These are phyloP conservation scores for Orientallactaga bullata DNA, from an alignment of 2,113 vertebrate species.

Conservation along the genomic window DNA sequence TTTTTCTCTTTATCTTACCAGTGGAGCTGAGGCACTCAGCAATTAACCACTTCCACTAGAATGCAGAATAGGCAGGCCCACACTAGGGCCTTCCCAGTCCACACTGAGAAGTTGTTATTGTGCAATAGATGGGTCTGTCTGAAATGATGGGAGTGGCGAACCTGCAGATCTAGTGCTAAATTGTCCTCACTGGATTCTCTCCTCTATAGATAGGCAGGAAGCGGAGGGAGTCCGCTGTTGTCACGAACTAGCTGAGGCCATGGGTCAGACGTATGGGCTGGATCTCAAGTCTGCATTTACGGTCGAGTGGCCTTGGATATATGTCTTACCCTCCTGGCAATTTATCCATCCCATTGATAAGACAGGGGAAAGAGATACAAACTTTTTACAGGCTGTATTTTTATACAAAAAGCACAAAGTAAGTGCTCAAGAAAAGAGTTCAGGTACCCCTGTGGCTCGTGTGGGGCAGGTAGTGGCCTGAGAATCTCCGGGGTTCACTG, in stretches of 20 bases:
- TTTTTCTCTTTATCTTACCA: not conserved
- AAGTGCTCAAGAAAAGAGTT: not conserved
- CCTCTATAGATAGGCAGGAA: not conserved
- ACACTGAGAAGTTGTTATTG: not conserved
- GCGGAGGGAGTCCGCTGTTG: not conserved
- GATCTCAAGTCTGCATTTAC: constrained; percentile 8
- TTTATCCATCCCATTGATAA: constrained; percentile 28
- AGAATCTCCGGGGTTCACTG: no score
- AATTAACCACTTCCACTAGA: not conserved
- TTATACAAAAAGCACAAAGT: not conserved
- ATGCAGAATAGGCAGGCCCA: not conserved
- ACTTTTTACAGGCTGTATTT: not conserved
- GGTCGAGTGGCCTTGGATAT: not conserved
- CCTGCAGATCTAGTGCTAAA: not conserved
- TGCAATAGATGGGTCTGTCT: not conserved
- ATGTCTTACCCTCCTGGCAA: not conserved
- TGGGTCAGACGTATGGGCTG: not conserved
- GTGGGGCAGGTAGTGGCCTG: no score
- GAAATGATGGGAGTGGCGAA: not conserved
- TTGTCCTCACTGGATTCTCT: not conserved
- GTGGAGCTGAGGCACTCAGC: not conserved
- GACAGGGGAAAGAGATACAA: not conserved
- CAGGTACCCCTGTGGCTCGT: no score
- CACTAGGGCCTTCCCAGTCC: not conserved
- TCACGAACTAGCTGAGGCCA: not conserved